These are phyloP conservation scores for Xylocampa areola DNA, from an alignment of 2,888 invertebrate genomes.

Conservation along the genomic window DNA sequence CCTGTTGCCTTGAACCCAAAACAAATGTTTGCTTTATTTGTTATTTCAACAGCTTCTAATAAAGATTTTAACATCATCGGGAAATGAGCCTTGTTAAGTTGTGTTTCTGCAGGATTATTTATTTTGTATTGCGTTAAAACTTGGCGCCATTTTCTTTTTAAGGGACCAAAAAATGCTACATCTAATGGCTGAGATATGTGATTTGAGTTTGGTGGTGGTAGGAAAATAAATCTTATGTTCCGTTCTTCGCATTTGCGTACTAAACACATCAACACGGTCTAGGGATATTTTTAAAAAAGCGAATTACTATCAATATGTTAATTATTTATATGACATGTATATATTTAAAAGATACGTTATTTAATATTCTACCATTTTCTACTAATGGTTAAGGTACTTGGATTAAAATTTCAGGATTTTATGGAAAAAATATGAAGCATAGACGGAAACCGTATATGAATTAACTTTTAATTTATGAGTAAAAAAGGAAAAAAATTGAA, in stretches of 20 bases:
- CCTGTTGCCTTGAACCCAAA: not conserved
- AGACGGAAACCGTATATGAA: no score
- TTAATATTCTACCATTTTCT: no score
- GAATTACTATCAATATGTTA: no score
- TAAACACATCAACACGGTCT: no score
- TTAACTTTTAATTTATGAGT: no score
- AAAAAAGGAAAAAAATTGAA: no score
- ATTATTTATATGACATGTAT: no score
- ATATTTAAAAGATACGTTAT: no score
- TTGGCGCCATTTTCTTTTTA: not conserved
- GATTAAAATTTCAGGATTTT: no score
- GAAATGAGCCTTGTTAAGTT: not conserved
- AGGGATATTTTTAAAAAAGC: no score
- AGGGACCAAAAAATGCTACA: not conserved
- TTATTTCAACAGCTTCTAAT: slow-evolving; percentile 2
- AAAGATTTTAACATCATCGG: slow-evolving; percentile 3
- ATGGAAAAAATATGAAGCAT: no score
- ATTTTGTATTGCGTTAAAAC: not conserved
- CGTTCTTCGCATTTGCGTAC: not conserved
- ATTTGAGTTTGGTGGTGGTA: not conserved
- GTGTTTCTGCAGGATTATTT: not conserved
- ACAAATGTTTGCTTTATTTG: not conserved
- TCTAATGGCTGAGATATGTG: not conserved
- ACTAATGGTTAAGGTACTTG: no score
- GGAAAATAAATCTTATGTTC: not conserved